Conservation (phyloP, 2,113 vertebrate species). For the Lipotes vexillifer region DNA sequence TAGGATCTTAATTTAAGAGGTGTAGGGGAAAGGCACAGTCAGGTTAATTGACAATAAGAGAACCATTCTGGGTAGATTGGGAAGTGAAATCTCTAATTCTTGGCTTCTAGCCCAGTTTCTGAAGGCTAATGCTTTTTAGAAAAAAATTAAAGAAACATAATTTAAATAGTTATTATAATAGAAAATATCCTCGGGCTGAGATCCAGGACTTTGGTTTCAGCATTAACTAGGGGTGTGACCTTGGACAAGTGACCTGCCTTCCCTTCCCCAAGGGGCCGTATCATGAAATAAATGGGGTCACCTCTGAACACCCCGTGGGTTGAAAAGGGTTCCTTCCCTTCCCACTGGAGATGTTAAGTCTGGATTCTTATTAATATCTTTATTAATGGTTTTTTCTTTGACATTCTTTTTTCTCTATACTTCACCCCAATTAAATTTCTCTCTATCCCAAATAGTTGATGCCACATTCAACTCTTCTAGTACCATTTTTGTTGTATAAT, state of each 20-base stretch:
- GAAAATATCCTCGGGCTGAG: neutral
- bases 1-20: constrained; percentile 18
- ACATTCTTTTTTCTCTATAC: neutral
- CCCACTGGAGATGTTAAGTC: neutral
- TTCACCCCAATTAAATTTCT: neutral
- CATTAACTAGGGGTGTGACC: neutral
- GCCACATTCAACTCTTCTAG: neutral
- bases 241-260: neutral
- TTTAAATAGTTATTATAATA: neutral
- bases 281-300: neutral
- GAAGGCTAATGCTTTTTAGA: neutral
- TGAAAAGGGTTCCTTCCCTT: neutral
- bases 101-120: neutral
- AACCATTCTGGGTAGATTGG: neutral
- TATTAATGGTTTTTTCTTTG: neutral
- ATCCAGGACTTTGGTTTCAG: neutral
- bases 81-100: constrained; percentile 46
- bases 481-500: neutral
- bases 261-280: neutral
- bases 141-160: constrained; percentile 7
- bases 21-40: neutral
- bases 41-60: constrained; percentile 27
- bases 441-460: neutral
- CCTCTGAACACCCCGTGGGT: neutral
- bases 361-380: neutral